Conservation (phyloP, 2,113 vertebrate genomes). For the Struthidea cinerea region DNA sequence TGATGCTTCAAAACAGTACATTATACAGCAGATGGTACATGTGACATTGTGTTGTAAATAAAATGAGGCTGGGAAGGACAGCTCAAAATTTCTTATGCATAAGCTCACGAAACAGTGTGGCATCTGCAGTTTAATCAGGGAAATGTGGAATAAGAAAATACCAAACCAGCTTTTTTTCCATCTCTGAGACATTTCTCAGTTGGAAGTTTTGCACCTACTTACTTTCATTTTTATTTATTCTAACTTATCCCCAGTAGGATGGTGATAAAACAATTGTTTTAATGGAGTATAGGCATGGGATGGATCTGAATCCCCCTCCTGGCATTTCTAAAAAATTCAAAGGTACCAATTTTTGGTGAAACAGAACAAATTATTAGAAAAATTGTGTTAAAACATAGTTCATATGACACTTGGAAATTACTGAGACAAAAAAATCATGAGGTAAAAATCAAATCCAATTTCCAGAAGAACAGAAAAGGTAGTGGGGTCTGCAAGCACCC, state of each 20-base stretch:
- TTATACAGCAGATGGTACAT: neutral
- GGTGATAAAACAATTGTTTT: neutral
- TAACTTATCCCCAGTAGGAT: neutral
- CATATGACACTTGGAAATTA: neutral
- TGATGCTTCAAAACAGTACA: neutral
- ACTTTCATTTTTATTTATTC: neutral
- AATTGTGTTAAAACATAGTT: neutral
- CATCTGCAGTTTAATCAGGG: neutral
- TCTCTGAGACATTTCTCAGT: neutral
- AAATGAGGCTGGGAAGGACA: neutral
- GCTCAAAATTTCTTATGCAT: neutral
- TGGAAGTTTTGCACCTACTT: neutral
- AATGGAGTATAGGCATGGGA: neutral
- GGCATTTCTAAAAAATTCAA: neutral
- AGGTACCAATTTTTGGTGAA: neutral
- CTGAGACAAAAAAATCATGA: neutral
- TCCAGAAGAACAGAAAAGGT: neutral
- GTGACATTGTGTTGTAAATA: constrained; percentile 4
- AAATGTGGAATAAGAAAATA: neutral
- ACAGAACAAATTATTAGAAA: neutral
- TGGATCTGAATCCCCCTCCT: neutral
- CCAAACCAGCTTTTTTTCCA: neutral
- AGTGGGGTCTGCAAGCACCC: neutral
- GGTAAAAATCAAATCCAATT: neutral
- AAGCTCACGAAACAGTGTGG: neutral